phyloP scores from a whole-genome alignment of 37 sponge, comb jelly and placozoan species.

The Dysidea cf. avara region DNA sequence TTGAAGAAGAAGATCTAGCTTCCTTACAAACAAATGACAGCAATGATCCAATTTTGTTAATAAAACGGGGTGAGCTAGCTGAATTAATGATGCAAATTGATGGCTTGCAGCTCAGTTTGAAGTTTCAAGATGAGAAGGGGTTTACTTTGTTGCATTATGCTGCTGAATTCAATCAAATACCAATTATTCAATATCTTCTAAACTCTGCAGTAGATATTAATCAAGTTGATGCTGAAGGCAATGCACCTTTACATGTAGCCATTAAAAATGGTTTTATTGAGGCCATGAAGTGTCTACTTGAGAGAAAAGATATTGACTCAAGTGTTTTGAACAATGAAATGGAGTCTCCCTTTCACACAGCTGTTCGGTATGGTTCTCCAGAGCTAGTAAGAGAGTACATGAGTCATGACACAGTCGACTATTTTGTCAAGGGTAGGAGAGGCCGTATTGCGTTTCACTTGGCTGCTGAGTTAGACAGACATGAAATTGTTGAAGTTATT shows the following conservation, averaged over 20 bases:
- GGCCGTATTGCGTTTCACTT: constrained; percentile 70
- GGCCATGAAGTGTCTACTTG: constrained; percentile 53
- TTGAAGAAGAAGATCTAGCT: too few relatives aligned
- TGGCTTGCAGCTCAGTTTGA: constrained; percentile 16
- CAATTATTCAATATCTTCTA: constrained; percentile 58
- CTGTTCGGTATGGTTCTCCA: constrained; percentile 32
- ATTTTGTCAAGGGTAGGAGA: constrained; percentile 34
- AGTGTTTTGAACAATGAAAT: constrained; percentile 34
- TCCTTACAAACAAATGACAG: too few relatives aligned
- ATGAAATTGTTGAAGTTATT: constrained; percentile 45
- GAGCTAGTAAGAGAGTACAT: constrained; percentile 34
- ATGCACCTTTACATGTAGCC: constrained; percentile 83
- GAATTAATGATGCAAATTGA: constrained; percentile 34
- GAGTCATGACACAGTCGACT: constrained; percentile 31
- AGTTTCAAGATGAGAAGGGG: constrained; percentile 24
- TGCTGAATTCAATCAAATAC: constrained; percentile 41
- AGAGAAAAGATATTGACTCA: constrained; percentile 40
- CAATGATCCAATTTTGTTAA: too few relatives aligned
- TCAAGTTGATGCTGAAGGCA: constrained; percentile 62
- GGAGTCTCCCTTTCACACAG: constrained; percentile 70
- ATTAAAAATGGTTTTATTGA: constrained; percentile 18
- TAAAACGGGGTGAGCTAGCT: constrained; percentile 49
- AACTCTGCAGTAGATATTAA: constrained; percentile 59
- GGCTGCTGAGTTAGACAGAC: constrained; percentile 60
- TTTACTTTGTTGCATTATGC: constrained; percentile 67